A percentile compares a stretch with the other conserved stretches of the same genome.
Evolutionary conservation across 2,797 vertebrate genomes (phyloP).

Genomic region (Sebastolobus alascanus): DNA sequence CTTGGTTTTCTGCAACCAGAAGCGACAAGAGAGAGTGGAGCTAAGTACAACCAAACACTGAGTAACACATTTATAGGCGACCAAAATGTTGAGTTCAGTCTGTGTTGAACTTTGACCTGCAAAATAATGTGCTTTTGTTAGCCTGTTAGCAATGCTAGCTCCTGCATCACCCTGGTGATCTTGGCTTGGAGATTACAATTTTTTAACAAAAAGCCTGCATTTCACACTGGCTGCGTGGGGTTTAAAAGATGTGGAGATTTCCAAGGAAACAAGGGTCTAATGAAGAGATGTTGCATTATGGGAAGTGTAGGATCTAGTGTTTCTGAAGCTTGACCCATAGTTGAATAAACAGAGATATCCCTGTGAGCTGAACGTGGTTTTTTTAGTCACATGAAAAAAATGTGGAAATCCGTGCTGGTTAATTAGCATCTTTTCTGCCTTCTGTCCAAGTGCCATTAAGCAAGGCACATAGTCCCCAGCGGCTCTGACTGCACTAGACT

Average conservation of each 20-base stretch:
- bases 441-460: conserved; percentile 23
- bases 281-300: neutral
- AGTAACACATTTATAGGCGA: too few relatives aligned
- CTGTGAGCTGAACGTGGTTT: neutral
- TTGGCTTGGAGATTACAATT: too few relatives aligned
- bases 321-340: neutral
- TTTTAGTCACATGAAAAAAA: neutral
- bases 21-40: too few relatives aligned
- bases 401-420: neutral
- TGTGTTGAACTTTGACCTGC: neutral
- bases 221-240: neutral
- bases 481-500: conserved; percentile 22
- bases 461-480: conserved; percentile 29
- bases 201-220: neutral
- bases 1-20: too few relatives aligned
- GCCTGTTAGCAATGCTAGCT: neutral
- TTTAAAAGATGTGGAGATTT: neutral
- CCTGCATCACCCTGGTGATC: neutral
- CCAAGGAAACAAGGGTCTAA: neutral
- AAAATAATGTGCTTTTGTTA: neutral
- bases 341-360: neutral
- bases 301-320: neutral
- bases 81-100: neutral
- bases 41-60: too few relatives aligned
- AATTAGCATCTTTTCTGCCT: conserved; percentile 5